Evolutionary conservation across 2,113 vertebrate species (phyloP).

Genomic region (Alces alces): DNA sequence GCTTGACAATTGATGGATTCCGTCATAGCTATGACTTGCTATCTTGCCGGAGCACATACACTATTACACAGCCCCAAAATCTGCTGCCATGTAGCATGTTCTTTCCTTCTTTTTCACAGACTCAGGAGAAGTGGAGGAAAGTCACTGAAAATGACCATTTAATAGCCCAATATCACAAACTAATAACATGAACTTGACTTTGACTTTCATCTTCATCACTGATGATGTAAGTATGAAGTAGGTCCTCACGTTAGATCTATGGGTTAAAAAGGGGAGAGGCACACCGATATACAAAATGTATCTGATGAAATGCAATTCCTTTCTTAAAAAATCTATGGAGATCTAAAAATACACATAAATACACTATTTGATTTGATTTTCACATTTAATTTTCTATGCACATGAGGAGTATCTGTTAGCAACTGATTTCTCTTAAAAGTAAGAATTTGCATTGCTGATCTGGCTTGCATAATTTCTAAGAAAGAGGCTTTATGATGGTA

Average conservation of each 20-base stretch:
- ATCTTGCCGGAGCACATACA: neutral
- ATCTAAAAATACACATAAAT: neutral
- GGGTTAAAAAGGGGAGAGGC: neutral
- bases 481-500: neutral
- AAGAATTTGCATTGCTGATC: neutral
- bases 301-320: neutral
- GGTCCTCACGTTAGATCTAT: neutral
- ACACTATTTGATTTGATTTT: neutral
- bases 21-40: neutral
- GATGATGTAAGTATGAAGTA: neutral
- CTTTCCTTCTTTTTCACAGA: neutral
- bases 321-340: neutral
- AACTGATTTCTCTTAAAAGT: conserved; percentile 16
- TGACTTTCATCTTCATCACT: neutral
- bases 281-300: neutral
- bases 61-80: neutral
- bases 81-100: neutral
- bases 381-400: neutral
- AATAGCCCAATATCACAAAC: neutral
- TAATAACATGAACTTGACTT: neutral
- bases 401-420: neutral
- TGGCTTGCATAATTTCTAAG: neutral
- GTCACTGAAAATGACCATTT: neutral
- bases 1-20: neutral
- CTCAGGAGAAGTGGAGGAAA: neutral